phyloP scores from a whole-genome alignment of 1,140 invertebrate genomes.

The Lethocerus indicus region DNA sequence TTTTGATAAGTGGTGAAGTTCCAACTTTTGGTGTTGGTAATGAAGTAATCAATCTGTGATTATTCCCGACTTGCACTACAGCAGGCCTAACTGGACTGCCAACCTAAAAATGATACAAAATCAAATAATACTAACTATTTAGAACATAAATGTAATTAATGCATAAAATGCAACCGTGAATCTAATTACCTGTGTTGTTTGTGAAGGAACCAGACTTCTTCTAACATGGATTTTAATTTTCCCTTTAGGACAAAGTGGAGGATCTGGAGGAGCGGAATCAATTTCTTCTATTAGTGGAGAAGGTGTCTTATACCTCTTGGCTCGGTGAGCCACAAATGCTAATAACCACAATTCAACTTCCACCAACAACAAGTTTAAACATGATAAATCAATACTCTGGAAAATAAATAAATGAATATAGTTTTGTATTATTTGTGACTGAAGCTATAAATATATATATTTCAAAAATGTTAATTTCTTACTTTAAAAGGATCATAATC shows the following conservation, averaged over 20 bases:
- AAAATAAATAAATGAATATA: constrained; percentile 9
- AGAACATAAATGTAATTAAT: not conserved
- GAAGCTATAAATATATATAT: not conserved
- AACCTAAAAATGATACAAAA: not conserved
- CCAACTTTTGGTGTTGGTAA: constrained; percentile 23
- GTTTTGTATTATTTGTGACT: not conserved
- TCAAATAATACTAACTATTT: not conserved
- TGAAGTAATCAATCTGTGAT: constrained; percentile 23
- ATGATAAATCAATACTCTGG: constrained; percentile 18
- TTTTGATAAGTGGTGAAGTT: constrained; percentile 21
- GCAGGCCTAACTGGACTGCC: constrained; percentile 1
- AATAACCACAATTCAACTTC: constrained; percentile 52
- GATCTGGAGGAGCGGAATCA: constrained; percentile 36
- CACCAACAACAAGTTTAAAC: constrained; percentile 50
- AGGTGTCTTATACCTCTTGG: constrained; percentile 52
- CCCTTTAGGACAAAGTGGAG: constrained; percentile 48
- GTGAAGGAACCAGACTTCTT: constrained; percentile 1
- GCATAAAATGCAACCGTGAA: not conserved
- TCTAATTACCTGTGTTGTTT: not conserved
- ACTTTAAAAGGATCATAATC: constrained; percentile 69
- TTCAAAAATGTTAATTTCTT: constrained; percentile 16
- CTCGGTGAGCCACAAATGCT: constrained; percentile 69
- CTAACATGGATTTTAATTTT: constrained; percentile 37
- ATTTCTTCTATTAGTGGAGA: constrained; percentile 60
- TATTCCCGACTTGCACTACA: constrained; percentile 19